Conservation (phyloP, 2,888 invertebrate species). For the Cyaniris semiargus region DNA sequence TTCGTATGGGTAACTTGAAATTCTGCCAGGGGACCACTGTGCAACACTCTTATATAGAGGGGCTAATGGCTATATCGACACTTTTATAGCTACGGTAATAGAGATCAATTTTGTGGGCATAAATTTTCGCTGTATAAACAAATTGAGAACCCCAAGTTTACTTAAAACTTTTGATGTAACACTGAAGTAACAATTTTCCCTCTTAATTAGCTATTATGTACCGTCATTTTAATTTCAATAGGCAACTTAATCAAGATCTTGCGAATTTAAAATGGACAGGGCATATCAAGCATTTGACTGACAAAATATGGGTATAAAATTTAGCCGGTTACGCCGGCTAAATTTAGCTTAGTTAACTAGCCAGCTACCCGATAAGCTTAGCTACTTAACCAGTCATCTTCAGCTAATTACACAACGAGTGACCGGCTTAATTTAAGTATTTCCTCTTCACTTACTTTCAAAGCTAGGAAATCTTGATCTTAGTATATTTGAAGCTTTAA, state of each 20-base stretch:
- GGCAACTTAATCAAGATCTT: background rate
- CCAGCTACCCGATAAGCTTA: no score
- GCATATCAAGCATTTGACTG: no score
- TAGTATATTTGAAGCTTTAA: background rate
- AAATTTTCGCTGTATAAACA: background rate
- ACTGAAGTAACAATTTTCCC: background rate
- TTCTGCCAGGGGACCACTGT: conserved; percentile 25
- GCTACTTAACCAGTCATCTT: no score
- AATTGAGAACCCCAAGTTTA: background rate
- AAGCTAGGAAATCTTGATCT: no score
- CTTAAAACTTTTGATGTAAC: conserved; percentile 28
- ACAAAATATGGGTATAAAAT: no score
- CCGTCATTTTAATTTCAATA: background rate
- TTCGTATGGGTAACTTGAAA: conserved; percentile 21
- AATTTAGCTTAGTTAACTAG: no score
- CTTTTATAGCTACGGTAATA: background rate
- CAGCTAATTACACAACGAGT: no score
- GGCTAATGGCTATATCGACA: background rate
- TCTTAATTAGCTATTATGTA: background rate
- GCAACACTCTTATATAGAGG: background rate
- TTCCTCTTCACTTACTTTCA: no score
- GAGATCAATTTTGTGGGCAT: background rate
- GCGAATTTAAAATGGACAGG: no score
- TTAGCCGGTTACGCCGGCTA: no score
- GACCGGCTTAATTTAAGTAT: no score